Percentiles rank a stretch among this genome's conserved stretches.
phyloP scores from a whole-genome alignment of 1,140 invertebrate species.

The Drosophila jambulina region DNA sequence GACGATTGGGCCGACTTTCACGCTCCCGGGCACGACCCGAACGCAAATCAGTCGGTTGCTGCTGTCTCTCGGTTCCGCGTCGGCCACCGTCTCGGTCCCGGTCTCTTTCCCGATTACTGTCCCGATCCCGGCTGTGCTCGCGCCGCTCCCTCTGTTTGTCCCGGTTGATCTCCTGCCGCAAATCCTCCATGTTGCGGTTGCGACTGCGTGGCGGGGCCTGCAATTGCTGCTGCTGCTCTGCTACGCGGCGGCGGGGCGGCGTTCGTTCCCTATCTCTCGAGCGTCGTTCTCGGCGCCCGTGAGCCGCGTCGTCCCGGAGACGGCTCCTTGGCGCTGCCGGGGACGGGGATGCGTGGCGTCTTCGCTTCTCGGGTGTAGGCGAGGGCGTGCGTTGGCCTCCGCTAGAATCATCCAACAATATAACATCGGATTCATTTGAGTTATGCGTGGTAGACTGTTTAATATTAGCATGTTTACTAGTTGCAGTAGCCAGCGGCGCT shows the following conservation, averaged over 20 bases:
- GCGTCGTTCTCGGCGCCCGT: slow-evolving; percentile 47
- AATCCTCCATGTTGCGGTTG: slow-evolving; percentile 83
- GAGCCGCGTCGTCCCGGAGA: slow-evolving; percentile 32
- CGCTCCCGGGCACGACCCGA: slow-evolving; percentile 60
- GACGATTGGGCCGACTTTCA: slow-evolving; percentile 69
- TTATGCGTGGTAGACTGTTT: slow-evolving; percentile 80
- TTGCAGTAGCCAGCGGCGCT: slow-evolving; percentile 70
- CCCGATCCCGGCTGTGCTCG: slow-evolving; percentile 68
- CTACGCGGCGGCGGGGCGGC: slow-evolving; percentile 49
- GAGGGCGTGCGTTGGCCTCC: slow-evolving; percentile 78
- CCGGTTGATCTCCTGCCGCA: slow-evolving; percentile 80
- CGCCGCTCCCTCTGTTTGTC: slow-evolving; percentile 78
- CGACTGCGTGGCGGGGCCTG: slow-evolving; percentile 38
- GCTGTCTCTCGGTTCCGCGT: slow-evolving; percentile 6
- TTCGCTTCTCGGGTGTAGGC: slow-evolving; percentile 60
- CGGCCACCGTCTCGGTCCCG: slow-evolving; percentile 56
- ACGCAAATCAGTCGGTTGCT: background rate
- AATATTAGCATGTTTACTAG: slow-evolving; percentile 84
- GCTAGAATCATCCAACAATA: slow-evolving; percentile 86
- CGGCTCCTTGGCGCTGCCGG: slow-evolving; percentile 38
- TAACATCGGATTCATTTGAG: slow-evolving; percentile 85
- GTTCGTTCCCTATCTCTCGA: slow-evolving; percentile 55
- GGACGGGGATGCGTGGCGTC: slow-evolving; percentile 54
- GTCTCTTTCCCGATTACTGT: slow-evolving; percentile 51
- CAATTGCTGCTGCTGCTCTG: slow-evolving; percentile 28